Conservation (phyloP, 2,113 vertebrate species). For the Menidia beryllina region DNA sequence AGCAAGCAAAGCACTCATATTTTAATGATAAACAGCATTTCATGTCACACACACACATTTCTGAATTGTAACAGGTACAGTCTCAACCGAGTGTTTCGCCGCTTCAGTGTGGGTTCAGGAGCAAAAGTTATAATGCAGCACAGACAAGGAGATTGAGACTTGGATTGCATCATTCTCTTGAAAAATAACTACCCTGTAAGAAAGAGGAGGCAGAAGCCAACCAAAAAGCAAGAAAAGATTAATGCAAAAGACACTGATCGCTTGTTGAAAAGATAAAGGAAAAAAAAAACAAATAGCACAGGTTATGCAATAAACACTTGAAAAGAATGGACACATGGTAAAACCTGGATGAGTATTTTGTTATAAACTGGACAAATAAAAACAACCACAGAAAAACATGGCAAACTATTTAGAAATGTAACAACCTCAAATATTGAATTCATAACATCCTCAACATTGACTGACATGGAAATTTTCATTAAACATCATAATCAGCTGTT, state of each 20-base stretch:
- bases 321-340: slow-evolving; percentile 14
- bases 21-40: slow-evolving; percentile 51
- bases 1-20: slow-evolving; percentile 12
- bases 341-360: background rate
- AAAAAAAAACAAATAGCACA: background rate
- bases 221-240: slow-evolving; percentile 17
- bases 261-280: background rate
- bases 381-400: background rate
- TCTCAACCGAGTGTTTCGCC: slow-evolving; percentile 17
- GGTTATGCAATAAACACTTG: background rate
- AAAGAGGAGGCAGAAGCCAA: slow-evolving; percentile 33
- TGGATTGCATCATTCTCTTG: no score
- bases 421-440: slow-evolving; percentile 12
- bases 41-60: background rate
- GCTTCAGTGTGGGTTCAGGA: slow-evolving; percentile 12
- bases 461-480: background rate
- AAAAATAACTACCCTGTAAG: slow-evolving; percentile 9
- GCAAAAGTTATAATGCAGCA: slow-evolving; percentile 3
- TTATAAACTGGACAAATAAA: background rate
- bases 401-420: background rate
- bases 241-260: slow-evolving; percentile 7
- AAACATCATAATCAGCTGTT: slow-evolving; percentile 7
- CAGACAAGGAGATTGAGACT: background rate
- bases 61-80: background rate
- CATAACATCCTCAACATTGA: background rate